A percentile compares a stretch with the other conserved stretches of the same genome.
These are phyloP conservation scores for Scytalopus superciliaris DNA, from an alignment of 2,113 vertebrate species.

Conservation along the genomic window DNA sequence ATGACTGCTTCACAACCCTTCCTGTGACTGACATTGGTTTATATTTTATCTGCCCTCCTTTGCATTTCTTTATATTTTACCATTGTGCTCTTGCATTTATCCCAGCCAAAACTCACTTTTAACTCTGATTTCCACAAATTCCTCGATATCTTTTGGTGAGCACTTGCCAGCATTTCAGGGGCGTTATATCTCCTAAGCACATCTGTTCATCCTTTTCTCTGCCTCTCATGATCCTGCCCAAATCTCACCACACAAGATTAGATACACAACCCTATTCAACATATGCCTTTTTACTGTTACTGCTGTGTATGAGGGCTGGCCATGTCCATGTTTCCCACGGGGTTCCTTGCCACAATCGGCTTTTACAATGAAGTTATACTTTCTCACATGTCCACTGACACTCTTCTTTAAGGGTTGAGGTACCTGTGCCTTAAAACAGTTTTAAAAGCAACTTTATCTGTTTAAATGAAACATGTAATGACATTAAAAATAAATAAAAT, in stretches of 20 bases:
- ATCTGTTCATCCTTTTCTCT: background rate
- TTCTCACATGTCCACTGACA: background rate
- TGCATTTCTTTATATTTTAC: background rate
- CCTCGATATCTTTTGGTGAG: background rate
- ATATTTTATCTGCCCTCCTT: background rate
- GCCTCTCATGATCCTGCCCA: background rate
- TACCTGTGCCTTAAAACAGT: background rate
- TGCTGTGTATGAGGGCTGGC: background rate
- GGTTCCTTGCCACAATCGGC: background rate
- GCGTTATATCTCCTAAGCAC: background rate
- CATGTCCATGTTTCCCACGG: background rate
- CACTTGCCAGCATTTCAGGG: background rate
- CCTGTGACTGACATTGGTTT: fast-evolving
- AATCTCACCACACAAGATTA: background rate
- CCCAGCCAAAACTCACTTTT: background rate
- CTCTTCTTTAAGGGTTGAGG: background rate
- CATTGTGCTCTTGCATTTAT: background rate
- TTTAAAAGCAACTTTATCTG: background rate
- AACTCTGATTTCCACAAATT: background rate
- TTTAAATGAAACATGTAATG: background rate
- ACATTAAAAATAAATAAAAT: too few relatives aligned
- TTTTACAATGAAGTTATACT: background rate
- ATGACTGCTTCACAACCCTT: background rate
- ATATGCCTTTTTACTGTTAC: background rate
- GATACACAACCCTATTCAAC: fast-evolving